Conservation (phyloP, 2,797 vertebrate genomes). For the Urophycis tenuis region DNA sequence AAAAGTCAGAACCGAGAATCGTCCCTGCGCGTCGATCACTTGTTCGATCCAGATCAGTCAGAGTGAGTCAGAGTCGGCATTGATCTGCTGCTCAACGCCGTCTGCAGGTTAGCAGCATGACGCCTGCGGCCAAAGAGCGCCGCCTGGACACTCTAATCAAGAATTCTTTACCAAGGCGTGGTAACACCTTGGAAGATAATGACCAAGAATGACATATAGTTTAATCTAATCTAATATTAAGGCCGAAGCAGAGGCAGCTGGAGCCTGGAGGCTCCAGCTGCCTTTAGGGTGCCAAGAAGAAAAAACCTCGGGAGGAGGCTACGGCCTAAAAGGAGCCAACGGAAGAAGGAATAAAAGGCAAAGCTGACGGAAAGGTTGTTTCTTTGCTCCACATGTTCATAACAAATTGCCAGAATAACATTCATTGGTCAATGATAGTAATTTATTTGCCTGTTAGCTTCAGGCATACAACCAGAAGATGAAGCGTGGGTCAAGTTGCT, state of each 20-base stretch:
- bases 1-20: too few species aligned
- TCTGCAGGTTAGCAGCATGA: conserved; percentile 24
- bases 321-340: conserved; percentile 13
- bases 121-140: neutral
- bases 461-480: conserved; percentile 50
- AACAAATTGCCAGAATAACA: neutral
- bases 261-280: too few species aligned
- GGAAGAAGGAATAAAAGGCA: conserved; percentile 46
- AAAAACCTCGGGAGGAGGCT: neutral
- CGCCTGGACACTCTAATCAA: neutral
- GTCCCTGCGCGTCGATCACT: neutral
- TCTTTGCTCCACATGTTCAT: neutral
- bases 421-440: neutral
- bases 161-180: too few species aligned
- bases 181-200: too few species aligned
- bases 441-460: conserved; percentile 41
- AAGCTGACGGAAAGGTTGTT: conserved; percentile 55
- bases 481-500: conserved; percentile 28
- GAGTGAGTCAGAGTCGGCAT: conserved; percentile 42
- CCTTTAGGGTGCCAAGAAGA: too few species aligned
- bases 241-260: too few species aligned
- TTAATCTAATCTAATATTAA: too few species aligned
- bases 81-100: neutral
- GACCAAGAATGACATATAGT: too few species aligned
- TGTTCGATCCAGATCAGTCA: conserved; percentile 38